Evolutionary conservation across 2,797 vertebrate genomes (phyloP).

Genomic region (Parotocinclus haroldoi): DNA sequence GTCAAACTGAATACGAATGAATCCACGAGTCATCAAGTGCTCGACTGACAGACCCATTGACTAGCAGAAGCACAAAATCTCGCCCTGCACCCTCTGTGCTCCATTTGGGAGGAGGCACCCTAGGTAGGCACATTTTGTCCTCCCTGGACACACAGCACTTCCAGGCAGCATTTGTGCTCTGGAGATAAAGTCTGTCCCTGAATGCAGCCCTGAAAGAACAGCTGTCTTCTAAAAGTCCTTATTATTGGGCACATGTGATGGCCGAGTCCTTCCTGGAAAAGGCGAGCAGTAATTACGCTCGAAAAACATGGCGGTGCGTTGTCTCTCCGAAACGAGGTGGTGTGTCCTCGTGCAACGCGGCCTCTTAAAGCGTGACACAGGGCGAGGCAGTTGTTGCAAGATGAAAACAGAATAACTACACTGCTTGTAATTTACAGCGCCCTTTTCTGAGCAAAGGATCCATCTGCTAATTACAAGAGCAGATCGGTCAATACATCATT

Average conservation of each 20-base stretch:
- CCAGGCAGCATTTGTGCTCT: neutral
- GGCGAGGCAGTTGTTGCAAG: neutral
- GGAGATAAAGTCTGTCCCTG: neutral
- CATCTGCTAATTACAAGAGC: conserved; percentile 25
- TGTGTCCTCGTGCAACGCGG: neutral
- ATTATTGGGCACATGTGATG: neutral
- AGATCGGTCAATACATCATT: conserved; percentile 42
- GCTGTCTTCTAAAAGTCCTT: too few relatives aligned
- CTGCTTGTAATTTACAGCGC: neutral
- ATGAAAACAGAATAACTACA: neutral
- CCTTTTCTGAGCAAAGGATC: neutral
- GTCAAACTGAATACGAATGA: too few relatives aligned
- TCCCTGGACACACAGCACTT: too few relatives aligned
- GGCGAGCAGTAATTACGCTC: neutral
- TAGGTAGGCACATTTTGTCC: too few relatives aligned
- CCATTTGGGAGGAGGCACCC: too few relatives aligned
- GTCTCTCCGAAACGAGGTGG: neutral
- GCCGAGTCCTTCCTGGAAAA: neutral
- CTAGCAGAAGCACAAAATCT: too few relatives aligned
- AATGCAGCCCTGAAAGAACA: neutral
- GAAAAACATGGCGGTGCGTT: too few relatives aligned
- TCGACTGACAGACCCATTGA: too few relatives aligned
- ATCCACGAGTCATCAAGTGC: too few relatives aligned
- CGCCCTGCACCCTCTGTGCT: too few relatives aligned
- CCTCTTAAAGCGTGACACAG: neutral